Conservation (phyloP, 1,140 invertebrate species). For the Zaprionus ornatus region DNA sequence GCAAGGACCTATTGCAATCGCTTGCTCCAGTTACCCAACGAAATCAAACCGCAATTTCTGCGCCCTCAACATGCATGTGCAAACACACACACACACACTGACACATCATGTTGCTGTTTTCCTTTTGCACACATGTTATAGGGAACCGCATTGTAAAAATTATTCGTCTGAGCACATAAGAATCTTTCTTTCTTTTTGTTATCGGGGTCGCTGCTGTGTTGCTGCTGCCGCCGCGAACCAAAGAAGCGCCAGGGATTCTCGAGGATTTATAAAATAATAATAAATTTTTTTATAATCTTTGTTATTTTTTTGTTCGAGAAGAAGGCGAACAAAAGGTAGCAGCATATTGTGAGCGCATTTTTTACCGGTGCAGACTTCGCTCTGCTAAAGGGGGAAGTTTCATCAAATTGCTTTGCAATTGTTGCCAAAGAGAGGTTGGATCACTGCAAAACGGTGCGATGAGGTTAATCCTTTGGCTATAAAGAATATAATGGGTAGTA, state of each 20-base stretch:
- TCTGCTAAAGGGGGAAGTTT: not conserved
- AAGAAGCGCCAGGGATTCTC: constrained; percentile 34
- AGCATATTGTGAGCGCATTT: constrained; percentile 2
- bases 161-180: constrained; percentile 73
- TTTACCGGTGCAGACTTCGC: not conserved
- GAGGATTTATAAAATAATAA: constrained; percentile 78
- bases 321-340: constrained; percentile 5
- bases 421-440: not conserved
- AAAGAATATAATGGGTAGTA: not conserved
- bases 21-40: constrained; percentile 27
- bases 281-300: constrained; percentile 59
- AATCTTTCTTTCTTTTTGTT: constrained; percentile 42
- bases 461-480: not conserved
- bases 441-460: not conserved
- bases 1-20: constrained; percentile 21
- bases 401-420: not conserved
- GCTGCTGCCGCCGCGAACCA: not conserved
- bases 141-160: constrained; percentile 25
- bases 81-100: constrained; percentile 43
- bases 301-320: constrained; percentile 31
- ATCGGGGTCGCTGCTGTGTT: constrained; percentile 12
- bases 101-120: constrained; percentile 26
- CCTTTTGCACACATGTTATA: constrained; percentile 32
- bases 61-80: constrained; percentile 62
- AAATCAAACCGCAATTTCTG: constrained; percentile 69